Conservation (phyloP, 2,113 vertebrate species). For the Leptobrachium ailaonicum region DNA sequence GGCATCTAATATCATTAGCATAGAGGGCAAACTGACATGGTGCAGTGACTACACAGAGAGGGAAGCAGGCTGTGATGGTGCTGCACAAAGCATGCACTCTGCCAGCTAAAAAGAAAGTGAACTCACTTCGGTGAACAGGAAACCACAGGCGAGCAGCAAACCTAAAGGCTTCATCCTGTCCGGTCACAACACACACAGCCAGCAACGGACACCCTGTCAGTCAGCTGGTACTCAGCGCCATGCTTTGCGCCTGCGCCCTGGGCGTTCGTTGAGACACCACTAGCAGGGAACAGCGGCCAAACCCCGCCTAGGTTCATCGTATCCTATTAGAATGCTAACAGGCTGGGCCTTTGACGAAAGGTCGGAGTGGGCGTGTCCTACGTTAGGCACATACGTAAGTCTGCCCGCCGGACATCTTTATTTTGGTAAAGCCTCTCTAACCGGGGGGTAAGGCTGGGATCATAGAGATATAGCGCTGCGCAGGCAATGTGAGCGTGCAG, state of each 20-base stretch:
- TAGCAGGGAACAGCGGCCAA: not conserved
- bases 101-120: not conserved
- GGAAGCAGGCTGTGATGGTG: not conserved
- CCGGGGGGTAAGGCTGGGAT: too few species aligned
- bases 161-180: constrained; percentile 4
- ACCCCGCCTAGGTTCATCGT: not conserved
- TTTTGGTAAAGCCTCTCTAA: not conserved
- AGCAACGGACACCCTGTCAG: not conserved
- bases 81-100: not conserved
- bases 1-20: too few species aligned
- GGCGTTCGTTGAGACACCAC: not conserved
- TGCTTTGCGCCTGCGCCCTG: constrained; percentile 18
- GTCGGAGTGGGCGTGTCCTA: not conserved
- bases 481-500: too few species aligned
- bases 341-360: not conserved
- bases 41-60: not conserved
- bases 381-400: not conserved
- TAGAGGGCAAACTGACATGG: not conserved
- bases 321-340: not conserved
- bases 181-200: not conserved
- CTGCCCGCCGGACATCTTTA: not conserved
- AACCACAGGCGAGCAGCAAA: not conserved
- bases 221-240: constrained; percentile 36
- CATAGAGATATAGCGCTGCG: too few species aligned
- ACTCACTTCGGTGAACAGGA: constrained; percentile 21